Base-by-base conservation (phyloP, 2,888 invertebrate genomes). In the Pyralis farinalis region DNA sequence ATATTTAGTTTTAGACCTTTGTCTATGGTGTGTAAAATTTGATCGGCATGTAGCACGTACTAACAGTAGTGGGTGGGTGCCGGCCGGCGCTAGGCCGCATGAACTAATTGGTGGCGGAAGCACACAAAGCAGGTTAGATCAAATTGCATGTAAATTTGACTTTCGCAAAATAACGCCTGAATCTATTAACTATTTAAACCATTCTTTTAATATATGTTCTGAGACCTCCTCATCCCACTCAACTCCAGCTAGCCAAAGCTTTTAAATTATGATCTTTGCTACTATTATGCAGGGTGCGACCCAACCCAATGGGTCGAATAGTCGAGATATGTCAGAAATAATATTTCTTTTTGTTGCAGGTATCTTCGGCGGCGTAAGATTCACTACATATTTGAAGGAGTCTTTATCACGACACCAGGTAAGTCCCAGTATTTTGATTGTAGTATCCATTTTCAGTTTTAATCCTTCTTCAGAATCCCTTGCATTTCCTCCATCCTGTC, bases 291-390 rank as follows among this genome's bases (percentile, higher is more conserved):
- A 16, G 1, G 32, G 20, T 1, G 32, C 32, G n/a, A 21, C 2
- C 33, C 21, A 21, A 1, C 25, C 10, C 4, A 25, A 10, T 6
- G 34, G 16, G 20, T 30, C 27, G 8, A 21, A 36, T 12, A 34
- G 11, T n/a, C 4, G 22, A 1, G 25, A n/a, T 25, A 34, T 34
- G 11, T 34, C 25, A n/a, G 34, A 34, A 12, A 34, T 12, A n/a
- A 34, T 27, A 25, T 34, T 34, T 21, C 34, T 10, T 27, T 34
- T 34, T 25, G 34, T 34, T 25, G 11, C 25, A 4, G 25, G 25
- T 10, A 7, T 5, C 7, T 10, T 6, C 25, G 0, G 10, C 4
- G 11, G 6, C 4, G 34, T 22, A 8, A 34, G 11, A 11, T 2
- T 12, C 11, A 34, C 22, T 22, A 22, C n/a, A 9, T 34, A 34